Base-by-base conservation (phyloP, 2,113 vertebrate genomes). In the Lanius collurio region DNA sequence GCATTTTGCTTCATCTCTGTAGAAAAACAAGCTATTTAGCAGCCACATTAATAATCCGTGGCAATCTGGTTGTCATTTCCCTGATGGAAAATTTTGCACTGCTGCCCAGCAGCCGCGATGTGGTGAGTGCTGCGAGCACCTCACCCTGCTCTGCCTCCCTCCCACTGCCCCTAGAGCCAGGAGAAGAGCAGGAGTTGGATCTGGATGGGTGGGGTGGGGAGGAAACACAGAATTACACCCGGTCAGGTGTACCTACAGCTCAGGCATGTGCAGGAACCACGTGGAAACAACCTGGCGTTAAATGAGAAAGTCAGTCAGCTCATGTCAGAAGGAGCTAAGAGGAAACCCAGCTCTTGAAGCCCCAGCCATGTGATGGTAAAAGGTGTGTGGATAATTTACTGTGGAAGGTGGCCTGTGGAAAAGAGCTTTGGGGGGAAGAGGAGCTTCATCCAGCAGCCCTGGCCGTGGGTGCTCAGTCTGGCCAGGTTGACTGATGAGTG, bases 1-100 rank as follows among this genome's bases (percentile, higher is more conserved):
- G 93, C 91, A 64, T 96, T 87, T 95, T 64, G 56, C 93, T 93
- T 84, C 86, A 49, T 81, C 94, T 89, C 91, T 9, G 12, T 89
- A 94, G 93, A 89, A 94, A 94, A 96, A 95, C 93, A 95, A 93
- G 91, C 81, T 91, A 75, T 84, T 95, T 95, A 93, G 80, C 76
- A 83, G 89, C 52, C 69, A 37, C 87, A 95, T 95, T 89, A 96
- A 94, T 94, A 96, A 95, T 79, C 91, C 21, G 4, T 83, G 4
- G 87, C 94, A 84, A 96, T 91, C 89, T 84, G 82, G 78, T 76
- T 96, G 96, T 93, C 94, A 79, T 82, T 90, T 64, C 74, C 82
- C 94, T 91, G 95, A 88, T 90, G 89, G 89, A 94, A 95, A 95
- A 95, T 95, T 84, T 95, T 87, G 91, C 89, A 49, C 33, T 8